phyloP scores from a whole-genome alignment of 2,797 vertebrate genomes.

The Anomalospiza imberbis region DNA sequence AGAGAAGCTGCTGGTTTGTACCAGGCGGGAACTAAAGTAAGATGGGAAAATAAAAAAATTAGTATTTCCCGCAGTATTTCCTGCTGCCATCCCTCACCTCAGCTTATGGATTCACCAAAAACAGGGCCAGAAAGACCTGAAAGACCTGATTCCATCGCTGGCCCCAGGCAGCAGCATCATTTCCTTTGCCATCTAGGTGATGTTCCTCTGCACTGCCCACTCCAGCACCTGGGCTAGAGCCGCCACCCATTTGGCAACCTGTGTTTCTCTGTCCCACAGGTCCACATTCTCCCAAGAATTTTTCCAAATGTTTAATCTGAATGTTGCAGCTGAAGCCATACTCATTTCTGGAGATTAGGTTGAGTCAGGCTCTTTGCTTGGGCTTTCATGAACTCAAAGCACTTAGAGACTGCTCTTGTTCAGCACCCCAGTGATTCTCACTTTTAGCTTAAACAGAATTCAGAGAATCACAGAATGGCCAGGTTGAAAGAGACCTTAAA shows the following conservation, averaged over 20 bases:
- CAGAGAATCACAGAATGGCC: not conserved
- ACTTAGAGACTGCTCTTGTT: not conserved
- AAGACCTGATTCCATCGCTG: rapidly evolving
- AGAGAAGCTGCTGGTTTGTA: not conserved
- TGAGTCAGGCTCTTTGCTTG: not conserved
- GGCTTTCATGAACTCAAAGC: not conserved
- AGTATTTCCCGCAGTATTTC: not conserved
- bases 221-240: not conserved
- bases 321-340: not conserved
- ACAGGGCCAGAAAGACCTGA: not conserved
- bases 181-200: not conserved
- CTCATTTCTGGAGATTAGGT: not conserved
- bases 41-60: not conserved
- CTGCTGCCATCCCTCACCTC: not conserved
- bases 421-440: not conserved
- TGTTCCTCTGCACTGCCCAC: not conserved
- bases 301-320: not conserved
- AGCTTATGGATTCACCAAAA: not conserved
- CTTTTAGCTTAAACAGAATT: not conserved
- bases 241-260: not conserved
- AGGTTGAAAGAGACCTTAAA: not conserved
- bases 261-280: not conserved
- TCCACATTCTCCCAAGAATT: not conserved
- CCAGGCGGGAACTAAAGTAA: not conserved
- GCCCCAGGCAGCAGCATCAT: not conserved